A percentile compares a stretch with the other conserved stretches of the same genome.
Evolutionary conservation across 2,888 invertebrate species (phyloP).

Genomic region (Biston betularia): DNA sequence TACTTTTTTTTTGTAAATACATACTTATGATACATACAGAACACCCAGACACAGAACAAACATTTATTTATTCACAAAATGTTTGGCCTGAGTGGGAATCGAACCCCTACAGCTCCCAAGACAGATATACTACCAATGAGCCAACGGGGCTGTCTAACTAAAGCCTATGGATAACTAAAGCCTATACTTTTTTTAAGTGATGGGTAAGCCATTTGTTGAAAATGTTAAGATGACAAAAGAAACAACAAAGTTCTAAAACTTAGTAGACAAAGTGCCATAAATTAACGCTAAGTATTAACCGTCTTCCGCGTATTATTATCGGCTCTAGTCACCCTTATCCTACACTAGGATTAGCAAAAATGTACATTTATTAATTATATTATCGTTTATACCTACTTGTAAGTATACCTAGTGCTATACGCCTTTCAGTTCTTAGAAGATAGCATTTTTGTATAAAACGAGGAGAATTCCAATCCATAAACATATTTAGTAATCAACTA

Average conservation of each 20-base stretch:
- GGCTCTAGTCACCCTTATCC: constrained; percentile 30
- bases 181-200: no score
- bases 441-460: constrained; percentile 45
- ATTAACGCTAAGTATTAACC: constrained; percentile 11
- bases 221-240: neutral
- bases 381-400: constrained; percentile 15
- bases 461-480: constrained; percentile 14
- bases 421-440: constrained; percentile 30
- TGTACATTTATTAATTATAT: constrained; percentile 20
- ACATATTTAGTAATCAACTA: constrained; percentile 42
- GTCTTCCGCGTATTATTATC: constrained; percentile 28
- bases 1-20: no score
- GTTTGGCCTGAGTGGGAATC: no score
- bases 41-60: no score
- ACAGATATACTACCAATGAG: no score
- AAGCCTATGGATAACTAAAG: no score
- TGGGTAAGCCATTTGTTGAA: neutral
- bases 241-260: neutral
- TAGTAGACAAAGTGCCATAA: constrained; percentile 23
- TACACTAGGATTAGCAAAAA: constrained; percentile 25
- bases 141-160: no score
- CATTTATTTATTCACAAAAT: no score
- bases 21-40: no score
- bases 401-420: neutral
- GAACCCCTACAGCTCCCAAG: no score